Base-by-base conservation (phyloP, 2,888 invertebrate genomes). In the Xylocampa areola region DNA sequence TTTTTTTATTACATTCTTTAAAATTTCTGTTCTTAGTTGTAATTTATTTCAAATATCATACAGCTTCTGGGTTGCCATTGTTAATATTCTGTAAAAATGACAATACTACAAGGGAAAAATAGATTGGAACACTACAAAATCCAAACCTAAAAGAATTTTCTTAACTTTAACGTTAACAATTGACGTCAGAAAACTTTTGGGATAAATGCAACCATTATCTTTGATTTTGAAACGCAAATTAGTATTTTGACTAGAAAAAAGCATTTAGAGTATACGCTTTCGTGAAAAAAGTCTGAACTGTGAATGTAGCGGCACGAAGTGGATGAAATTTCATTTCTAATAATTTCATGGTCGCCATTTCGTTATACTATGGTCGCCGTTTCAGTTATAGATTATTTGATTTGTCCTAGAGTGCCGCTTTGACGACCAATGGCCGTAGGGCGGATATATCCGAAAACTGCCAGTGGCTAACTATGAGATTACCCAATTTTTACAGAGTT, bases 171-270 rank as follows among this genome's bases (percentile, higher is more conserved):
- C 21, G 10, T 37, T 23, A 16, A 33, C 33, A 40, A 44, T 41
- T 19, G 39, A 52, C 55, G 39, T 68, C 37, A 67, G 33, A 13
- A 11, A 21, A 30, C 43, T 52, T 44, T 57, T 19, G 33, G 33
- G 57, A 60, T 79, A 80, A 80, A 79, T 80, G 80, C 81, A 77
- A 65, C 44, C 29, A 66, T 52, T 43, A 55, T 69, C 60, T 65
- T 68, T 66, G 65, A 57, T 67, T 62, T 64, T 51, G 60, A 59
- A 66, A 66, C 58, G 59, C 45, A 60, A 69, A 69, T 73, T 67
- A 66, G 52, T 72, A 68, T 70, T 69, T 81, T 84, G 85, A 84
- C 84, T 84, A 85, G 85, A 84, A 73, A 63, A 53, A 69, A 76
- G 76, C 70, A 71, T 76, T 72, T 68, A 55, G 66, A 73, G 66